phyloP scores from a whole-genome alignment of 2,113 vertebrate genomes.

The Charina bottae region DNA sequence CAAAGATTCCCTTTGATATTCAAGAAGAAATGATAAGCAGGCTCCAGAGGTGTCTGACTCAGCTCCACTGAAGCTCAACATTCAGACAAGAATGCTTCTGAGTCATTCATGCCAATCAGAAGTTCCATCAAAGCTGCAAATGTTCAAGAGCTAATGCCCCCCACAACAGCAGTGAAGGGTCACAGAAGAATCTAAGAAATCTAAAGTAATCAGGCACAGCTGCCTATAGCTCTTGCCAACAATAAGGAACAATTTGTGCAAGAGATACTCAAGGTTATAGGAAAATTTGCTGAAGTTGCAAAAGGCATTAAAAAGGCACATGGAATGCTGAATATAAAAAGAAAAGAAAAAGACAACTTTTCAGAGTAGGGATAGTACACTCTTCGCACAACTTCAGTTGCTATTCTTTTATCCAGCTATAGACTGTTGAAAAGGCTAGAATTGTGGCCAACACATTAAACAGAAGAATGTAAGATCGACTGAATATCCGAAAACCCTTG shows the following conservation, averaged over 20 bases:
- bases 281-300: not conserved
- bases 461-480: not conserved
- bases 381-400: not conserved
- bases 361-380: too few species aligned
- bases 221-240: not conserved
- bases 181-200: not conserved
- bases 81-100: conserved; percentile 2
- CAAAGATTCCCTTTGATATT: conserved; percentile 7
- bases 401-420: not conserved
- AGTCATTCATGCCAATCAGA: not conserved
- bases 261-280: not conserved
- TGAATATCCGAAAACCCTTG: not conserved
- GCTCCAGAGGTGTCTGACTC: conserved; percentile 3
- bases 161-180: not conserved
- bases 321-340: not conserved
- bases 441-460: not conserved
- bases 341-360: not conserved
- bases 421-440: not conserved
- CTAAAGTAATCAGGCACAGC: not conserved
- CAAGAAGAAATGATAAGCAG: not conserved
- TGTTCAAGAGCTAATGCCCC: not conserved
- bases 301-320: not conserved
- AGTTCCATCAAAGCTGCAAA: not conserved
- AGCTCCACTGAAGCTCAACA: not conserved
- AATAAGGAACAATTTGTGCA: not conserved